Percentiles rank a stretch among this genome's conserved stretches.
phyloP scores from a whole-genome alignment of 2,113 vertebrate species.

The Ramphastos sulfuratus region DNA sequence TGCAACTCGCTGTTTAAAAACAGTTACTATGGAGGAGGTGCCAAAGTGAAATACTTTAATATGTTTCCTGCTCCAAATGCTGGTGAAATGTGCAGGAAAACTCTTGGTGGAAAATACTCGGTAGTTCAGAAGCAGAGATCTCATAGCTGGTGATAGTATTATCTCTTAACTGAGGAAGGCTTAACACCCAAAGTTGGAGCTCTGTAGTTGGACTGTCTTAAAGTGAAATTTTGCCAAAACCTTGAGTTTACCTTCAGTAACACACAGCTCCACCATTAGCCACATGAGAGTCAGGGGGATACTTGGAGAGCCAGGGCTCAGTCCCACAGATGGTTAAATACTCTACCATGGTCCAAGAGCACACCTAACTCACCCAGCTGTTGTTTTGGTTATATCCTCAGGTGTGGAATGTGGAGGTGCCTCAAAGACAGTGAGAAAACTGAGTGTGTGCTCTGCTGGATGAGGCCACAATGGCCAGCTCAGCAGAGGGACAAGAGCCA shows the following conservation, averaged over 20 bases:
- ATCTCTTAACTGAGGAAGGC: not conserved
- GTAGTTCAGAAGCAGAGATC: not conserved
- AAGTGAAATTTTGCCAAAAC: constrained; percentile 45
- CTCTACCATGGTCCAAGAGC: not conserved
- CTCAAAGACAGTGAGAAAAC: not conserved
- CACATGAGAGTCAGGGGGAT: not conserved
- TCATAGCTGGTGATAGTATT: not conserved
- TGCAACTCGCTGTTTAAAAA: not conserved
- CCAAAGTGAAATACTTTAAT: constrained; percentile 1
- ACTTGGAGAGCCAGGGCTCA: not conserved
- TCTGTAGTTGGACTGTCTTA: not conserved
- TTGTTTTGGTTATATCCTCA: not conserved
- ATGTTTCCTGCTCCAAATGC: not conserved
- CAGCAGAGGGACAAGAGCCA: not conserved
- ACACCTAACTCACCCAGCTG: not conserved
- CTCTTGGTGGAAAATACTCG: not conserved
- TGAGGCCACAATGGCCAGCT: not conserved
- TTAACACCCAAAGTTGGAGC: not conserved
- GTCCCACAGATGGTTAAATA: not conserved
- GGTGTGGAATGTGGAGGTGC: not conserved
- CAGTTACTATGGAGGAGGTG: not conserved
- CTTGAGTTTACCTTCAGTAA: not conserved
- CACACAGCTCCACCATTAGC: not conserved
- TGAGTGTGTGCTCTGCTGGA: not conserved
- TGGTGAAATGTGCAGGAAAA: not conserved